Evolutionary conservation across 2,888 invertebrate species (phyloP), one percentile per base, ranked within the genome.

Genomic region (Microchrysa polita): DNA sequence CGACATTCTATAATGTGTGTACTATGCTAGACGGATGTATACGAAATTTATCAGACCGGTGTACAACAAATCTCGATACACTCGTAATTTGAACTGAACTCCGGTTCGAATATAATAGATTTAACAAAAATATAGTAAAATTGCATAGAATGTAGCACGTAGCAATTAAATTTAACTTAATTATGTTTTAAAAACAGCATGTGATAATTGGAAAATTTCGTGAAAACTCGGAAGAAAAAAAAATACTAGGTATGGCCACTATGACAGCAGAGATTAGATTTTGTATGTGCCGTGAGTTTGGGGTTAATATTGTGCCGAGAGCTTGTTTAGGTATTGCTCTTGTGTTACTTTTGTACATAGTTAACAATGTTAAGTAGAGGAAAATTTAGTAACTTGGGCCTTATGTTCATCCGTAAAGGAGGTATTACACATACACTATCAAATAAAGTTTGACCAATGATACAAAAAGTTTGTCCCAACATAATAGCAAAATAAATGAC

Each of bases 101-200:
- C 7, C 4, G 2, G 27, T 34, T 7, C 27, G 34, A n/a, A n/a
- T n/a, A n/a, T n/a, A n/a, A 16, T 65, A 44, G 22, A 44, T 44
- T 22, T 44, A 44, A 65, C 44, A 65, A 48, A 65, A 65, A 65
- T 65, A 44, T 44, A 44, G 48, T 65, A 44, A 65, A 65, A 65
- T 65, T 65, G 65, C 65, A 63, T 16, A 65, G 48, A 65, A 65
- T 65, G 44, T 65, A 48, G 65, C n/a, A 16, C 22, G 16, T 65
- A 22, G 65, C 22, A 65, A 65, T 65, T 65, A 65, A 65, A 27
- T 18, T 20, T n/a, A 22, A 65, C 65, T 48, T 65, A 65, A 65
- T 65, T 48, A 65, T 22, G 65, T 65, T 48, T 48, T 65, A 22
- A 65, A 18, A 42, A 14, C 65, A 65, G 65, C 65, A 63, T 27